Base-by-base conservation (phyloP, 2,888 invertebrate genomes). In the Cataglyphis livida region DNA sequence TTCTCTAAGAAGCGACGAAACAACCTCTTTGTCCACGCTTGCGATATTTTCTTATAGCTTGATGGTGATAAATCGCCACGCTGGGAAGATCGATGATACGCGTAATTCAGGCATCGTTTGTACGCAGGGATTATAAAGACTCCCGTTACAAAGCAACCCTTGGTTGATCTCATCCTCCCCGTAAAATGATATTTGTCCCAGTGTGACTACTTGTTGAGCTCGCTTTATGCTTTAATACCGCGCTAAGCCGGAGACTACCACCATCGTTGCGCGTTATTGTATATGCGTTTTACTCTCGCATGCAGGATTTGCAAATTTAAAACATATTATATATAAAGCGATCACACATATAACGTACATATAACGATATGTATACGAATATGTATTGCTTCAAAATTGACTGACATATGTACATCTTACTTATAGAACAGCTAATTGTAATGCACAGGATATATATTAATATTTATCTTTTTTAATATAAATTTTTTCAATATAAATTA, bases 201-300 rank as follows among this genome's bases (percentile, higher is more conserved):
- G 35, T 68, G 44, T 68, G 73, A 66, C 83, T 83, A 83, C 83
- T 83, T 83, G 83, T 83, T 83, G 83, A 83, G 74, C 73, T 71
- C 25, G 18, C 48, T 79, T 59, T 71, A 79, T 71, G 59, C 78
- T 78, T 79, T 79, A 79, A 79, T 79, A 48, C 71, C 35, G 44
- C 71, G 81, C 35, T 59, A 44, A 70, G 41, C 41, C 15, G 41
- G 57, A 32, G 70, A 65, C 59, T n/a, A 51, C 7, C 44, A 25
- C 21, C 32, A 59, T 61, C 71, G 44, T 78, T 78, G 57, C 41
- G 5, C 15, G 21, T 79, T 71, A 61, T 79, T 35, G 44, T 71
- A 35, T 35, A 59, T 44, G 59, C 44, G 35, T 79, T 61, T 71
- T 25, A 25, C n/a, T 44, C 21, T 25, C 44, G 18, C 70, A 12